Conservation (phyloP, 2,888 invertebrate species). For the Dynastes maya region DNA sequence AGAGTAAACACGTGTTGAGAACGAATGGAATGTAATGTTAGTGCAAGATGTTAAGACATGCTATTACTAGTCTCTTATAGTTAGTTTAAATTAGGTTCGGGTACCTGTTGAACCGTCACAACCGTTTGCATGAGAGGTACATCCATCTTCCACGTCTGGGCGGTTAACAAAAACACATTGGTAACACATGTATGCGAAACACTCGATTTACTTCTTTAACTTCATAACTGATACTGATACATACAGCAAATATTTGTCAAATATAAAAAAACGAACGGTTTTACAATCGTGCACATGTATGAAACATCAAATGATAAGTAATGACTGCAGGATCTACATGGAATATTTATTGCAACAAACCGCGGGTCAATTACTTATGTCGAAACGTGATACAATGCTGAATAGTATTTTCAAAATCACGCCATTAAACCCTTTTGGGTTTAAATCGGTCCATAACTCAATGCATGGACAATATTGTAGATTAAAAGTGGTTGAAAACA, state of each 20-base stretch:
- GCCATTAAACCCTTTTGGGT: too few species aligned
- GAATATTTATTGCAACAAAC: not conserved
- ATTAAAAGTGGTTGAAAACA: too few species aligned
- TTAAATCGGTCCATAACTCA: too few species aligned
- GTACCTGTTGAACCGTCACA: conserved; percentile 93
- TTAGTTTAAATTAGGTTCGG: conserved; percentile 44
- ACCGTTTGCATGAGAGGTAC: conserved; percentile 93
- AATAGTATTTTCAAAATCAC: too few species aligned
- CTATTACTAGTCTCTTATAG: conserved; percentile 50
- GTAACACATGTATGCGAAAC: conserved; percentile 71
- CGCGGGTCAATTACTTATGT: too few species aligned
- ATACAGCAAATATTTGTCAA: conserved; percentile 4
- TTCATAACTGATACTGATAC: conserved; percentile 5
- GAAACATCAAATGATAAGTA: conserved; percentile 21
- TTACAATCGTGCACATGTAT: conserved; percentile 45
- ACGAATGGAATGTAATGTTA: conserved; percentile 24
- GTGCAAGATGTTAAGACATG: conserved; percentile 46
- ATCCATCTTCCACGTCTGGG: conserved; percentile 88
- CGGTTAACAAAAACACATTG: conserved; percentile 76
- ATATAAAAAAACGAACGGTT: conserved; percentile 29
- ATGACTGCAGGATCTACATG: conserved; percentile 39
- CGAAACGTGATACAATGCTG: too few species aligned
- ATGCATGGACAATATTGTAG: too few species aligned
- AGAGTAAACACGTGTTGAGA: conserved; percentile 6
- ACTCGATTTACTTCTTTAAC: conserved; percentile 31